Base-by-base conservation (phyloP, 2,888 invertebrate genomes). In the Rhamphomyia laevipes region DNA sequence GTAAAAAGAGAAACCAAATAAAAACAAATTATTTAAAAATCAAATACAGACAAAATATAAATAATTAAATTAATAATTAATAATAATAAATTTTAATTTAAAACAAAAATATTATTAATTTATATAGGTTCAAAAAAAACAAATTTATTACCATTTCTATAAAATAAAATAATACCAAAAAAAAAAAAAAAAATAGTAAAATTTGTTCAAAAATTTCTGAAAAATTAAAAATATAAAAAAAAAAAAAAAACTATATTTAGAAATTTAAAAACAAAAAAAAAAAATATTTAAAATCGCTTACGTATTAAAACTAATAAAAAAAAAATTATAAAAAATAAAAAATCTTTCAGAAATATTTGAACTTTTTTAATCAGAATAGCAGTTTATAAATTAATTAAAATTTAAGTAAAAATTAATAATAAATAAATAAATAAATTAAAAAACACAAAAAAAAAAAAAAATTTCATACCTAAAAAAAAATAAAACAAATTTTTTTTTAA, bases 311-410 rank as follows among this genome's bases (percentile, higher is more conserved):
- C 9, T 27, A 7, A 27, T 7, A 7, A 13, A 35, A 35, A 35
- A 35, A 33, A 33, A 35, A 35, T 13, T n/a, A 4, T n/a, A 2
- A 35, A 35, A 35, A n/a, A 13, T n/a, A 10, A 9, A 30, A 30
- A 35, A 43, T 45, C 47, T 50, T 52, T 52, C 53, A 52, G 52
- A 50, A 52, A 46, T 46, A 44, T 37, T 45, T 46, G 21, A 43
- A 35, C 33, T n/a, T 35, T 43, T 47, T 45, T 51, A 53, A 55
- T 56, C 57, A 55, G 61, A 60, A 56, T 61, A 61, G 59, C 59
- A 58, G 55, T 30, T 46, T 53, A 35, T 56, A 61, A 59, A 63
- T 57, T 56, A 53, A 60, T 48, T 53, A 57, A 56, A 60, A 60
- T 59, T 55, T 56, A 41, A 57, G 51, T 54, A 50, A 46, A 41